These are phyloP conservation scores for Malurus alboscapulatus DNA, from an alignment of 2,113 vertebrate species.

Conservation along the genomic window DNA sequence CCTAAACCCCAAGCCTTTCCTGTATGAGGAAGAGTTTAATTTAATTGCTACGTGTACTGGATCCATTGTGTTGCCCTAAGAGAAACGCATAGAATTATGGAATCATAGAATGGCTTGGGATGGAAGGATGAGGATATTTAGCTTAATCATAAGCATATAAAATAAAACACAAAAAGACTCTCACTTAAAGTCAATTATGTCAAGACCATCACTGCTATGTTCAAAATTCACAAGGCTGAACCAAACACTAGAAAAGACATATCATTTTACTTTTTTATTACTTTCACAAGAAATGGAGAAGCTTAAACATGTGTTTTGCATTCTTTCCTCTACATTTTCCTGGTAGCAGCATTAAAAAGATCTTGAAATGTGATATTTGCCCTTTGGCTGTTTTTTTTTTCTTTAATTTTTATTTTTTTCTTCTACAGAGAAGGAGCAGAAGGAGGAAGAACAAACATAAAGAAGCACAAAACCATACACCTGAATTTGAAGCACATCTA, in stretches of 20 bases:
- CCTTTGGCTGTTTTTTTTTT: background rate
- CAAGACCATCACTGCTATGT: background rate
- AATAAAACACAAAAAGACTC: background rate
- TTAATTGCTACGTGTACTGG: background rate
- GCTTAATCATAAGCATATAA: background rate
- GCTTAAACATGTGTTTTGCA: background rate
- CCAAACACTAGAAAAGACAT: background rate
- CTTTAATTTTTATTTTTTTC: background rate
- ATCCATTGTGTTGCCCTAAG: background rate
- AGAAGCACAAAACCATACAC: background rate
- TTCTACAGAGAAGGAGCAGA: background rate
- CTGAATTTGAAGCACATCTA: background rate
- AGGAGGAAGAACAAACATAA: background rate
- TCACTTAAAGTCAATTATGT: background rate
- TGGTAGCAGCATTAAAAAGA: background rate
- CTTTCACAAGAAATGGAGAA: background rate
- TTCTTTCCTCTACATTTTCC: background rate
- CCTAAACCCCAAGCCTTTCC: background rate
- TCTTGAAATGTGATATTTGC: background rate
- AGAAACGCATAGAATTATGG: background rate
- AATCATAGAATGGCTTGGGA: background rate
- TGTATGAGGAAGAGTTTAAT: background rate
- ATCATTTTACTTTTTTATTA: background rate
- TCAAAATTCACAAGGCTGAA: background rate
- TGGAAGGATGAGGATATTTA: background rate